phyloP scores from a whole-genome alignment of 2,113 vertebrate species.

The Rhizomys pruinosus region DNA sequence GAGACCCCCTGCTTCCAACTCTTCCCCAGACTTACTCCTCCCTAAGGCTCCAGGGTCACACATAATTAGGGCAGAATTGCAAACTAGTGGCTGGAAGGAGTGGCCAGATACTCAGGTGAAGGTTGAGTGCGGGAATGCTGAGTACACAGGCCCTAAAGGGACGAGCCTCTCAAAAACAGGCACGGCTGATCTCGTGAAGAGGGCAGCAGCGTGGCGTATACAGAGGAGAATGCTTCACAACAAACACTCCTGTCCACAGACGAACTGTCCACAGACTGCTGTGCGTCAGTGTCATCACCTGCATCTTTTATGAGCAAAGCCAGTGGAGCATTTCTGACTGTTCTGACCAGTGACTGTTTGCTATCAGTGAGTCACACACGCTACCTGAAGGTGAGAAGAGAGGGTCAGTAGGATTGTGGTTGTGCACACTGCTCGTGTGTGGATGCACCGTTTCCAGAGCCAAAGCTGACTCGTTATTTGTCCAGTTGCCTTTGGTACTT shows the following conservation, averaged over 20 bases:
- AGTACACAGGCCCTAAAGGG: background rate
- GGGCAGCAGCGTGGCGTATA: background rate
- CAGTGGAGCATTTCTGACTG: fast-evolving
- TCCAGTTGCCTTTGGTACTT: background rate
- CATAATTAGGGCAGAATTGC: background rate
- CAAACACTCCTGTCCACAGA: background rate
- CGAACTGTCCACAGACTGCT: too few species aligned
- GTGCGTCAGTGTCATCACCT: too few species aligned
- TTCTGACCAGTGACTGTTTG: background rate
- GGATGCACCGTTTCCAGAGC: background rate
- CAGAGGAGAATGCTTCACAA: background rate
- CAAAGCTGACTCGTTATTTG: background rate
- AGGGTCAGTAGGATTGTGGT: background rate
- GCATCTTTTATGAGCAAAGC: too few species aligned
- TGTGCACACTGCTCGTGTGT: fast-evolving
- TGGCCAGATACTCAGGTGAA: background rate
- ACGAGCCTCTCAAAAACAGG: background rate
- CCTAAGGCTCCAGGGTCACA: too few species aligned
- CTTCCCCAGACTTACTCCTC: background rate
- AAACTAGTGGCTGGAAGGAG: background rate
- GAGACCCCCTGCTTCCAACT: background rate
- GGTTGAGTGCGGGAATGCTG: background rate
- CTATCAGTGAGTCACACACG: fast-evolving
- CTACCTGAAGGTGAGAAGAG: background rate
- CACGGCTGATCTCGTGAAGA: background rate